A percentile compares a stretch with the other conserved stretches of the same genome.
Conservation (phyloP, 2,113 vertebrate genomes). For the Apeltes quadracus region DNA sequence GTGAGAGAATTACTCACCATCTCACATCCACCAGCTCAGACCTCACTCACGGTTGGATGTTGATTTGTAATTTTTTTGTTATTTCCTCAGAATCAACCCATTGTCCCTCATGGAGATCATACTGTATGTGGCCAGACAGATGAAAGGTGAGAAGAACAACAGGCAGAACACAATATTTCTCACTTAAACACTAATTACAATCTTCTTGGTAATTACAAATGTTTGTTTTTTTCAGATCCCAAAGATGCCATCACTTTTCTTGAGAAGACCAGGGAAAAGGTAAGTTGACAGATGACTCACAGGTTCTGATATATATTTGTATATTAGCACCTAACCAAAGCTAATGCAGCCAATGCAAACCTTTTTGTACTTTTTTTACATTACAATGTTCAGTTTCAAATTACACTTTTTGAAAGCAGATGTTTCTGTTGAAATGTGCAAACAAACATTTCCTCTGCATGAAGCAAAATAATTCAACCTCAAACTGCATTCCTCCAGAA, state of each 20-base stretch:
- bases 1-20: slow-evolving; percentile 72
- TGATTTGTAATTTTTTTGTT: slow-evolving; percentile 6
- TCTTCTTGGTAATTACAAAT: not conserved
- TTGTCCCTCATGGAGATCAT: slow-evolving; percentile 96
- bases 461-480: not conserved
- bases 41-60: not conserved
- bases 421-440: not conserved
- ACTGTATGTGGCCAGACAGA: slow-evolving; percentile 91
- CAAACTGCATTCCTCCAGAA: not conserved
- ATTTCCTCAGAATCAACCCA: slow-evolving; percentile 90
- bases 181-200: not conserved
- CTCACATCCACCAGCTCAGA: not conserved
- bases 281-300: slow-evolving; percentile 31
- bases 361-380: not conserved
- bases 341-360: not conserved
- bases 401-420: not conserved
- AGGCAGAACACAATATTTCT: not conserved
- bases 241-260: slow-evolving; percentile 92
- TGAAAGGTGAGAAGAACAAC: slow-evolving; percentile 84
- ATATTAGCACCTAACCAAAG: not conserved
- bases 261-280: slow-evolving; percentile 97
- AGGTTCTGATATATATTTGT: not conserved
- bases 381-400: not conserved
- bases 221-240: slow-evolving; percentile 82
- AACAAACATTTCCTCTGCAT: not conserved